These are phyloP conservation scores for Amphipyra tragopoginis DNA, from an alignment of 2,888 invertebrate genomes.

Conservation along the genomic window DNA sequence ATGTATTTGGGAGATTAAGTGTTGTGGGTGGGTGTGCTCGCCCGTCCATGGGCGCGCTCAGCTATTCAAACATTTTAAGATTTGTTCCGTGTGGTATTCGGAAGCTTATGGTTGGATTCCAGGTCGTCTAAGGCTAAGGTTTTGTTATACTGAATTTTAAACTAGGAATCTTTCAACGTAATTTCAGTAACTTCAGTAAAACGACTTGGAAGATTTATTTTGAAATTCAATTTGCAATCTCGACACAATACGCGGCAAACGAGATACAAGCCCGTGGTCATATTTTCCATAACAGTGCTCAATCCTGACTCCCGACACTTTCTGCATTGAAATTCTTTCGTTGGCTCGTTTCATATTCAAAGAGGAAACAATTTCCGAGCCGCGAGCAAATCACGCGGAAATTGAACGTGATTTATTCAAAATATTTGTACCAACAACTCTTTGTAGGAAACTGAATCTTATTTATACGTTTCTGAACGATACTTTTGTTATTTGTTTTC, in stretches of 20 bases:
- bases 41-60: constrained; percentile 59
- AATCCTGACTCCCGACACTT: constrained; percentile 60
- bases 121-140: constrained; percentile 1
- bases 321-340: constrained; percentile 57
- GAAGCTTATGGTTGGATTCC: constrained; percentile 38
- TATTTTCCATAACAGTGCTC: constrained; percentile 75
- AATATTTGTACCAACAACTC: constrained; percentile 75
- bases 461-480: constrained; percentile 25
- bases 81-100: constrained; percentile 57
- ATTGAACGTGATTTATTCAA: constrained; percentile 74
- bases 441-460: constrained; percentile 31
- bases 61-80: constrained; percentile 66
- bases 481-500: constrained; percentile 68
- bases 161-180: too few species aligned
- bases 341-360: constrained; percentile 74
- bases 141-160: too few species aligned
- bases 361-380: constrained; percentile 69
- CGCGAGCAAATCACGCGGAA: constrained; percentile 72
- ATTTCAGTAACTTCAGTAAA: background rate
- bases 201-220: constrained; percentile 14
- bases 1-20: constrained; percentile 87
- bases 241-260: constrained; percentile 66
- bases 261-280: constrained; percentile 58
- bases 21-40: constrained; percentile 75
- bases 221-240: constrained; percentile 31